Percentiles rank a stretch among this genome's conserved stretches.
Evolutionary conservation across 2,113 vertebrate species (phyloP).

Genomic region (Nannospalax galili): DNA sequence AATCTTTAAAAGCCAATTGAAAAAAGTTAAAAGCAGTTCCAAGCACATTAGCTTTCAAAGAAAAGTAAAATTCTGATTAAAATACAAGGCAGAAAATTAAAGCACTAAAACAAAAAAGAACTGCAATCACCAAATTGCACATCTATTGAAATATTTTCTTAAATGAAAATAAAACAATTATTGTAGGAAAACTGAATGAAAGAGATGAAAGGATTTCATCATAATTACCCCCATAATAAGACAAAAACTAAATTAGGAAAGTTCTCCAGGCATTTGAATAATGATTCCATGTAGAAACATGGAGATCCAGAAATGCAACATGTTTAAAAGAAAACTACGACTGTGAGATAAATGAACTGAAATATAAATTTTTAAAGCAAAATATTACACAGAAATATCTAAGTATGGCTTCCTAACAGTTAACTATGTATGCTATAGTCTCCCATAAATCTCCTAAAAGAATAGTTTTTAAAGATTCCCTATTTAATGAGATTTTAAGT

Average conservation of each 20-base stretch:
- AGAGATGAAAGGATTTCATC: not conserved
- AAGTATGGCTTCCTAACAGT: not conserved
- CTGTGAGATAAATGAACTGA: not conserved
- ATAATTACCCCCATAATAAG: not conserved
- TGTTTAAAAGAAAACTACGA: not conserved
- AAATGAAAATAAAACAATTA: not conserved
- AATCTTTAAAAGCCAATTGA: not conserved
- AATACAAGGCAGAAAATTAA: constrained; percentile 27
- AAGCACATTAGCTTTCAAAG: constrained; percentile 2
- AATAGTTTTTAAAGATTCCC: not conserved
- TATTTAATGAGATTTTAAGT: not conserved
- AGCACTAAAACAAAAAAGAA: not conserved
- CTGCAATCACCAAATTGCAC: not conserved
- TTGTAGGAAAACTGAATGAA: not conserved
- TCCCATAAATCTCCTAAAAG: not conserved
- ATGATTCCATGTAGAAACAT: not conserved
- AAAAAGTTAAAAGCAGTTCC: not conserved
- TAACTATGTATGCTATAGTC: not conserved
- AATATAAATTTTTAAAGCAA: not conserved
- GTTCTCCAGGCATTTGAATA: not conserved
- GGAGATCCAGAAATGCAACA: not conserved
- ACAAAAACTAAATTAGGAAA: not conserved
- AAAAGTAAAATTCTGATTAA: not conserved
- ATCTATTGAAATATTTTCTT: not conserved
- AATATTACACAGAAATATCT: constrained; percentile 12